Evolutionary conservation across 2,797 vertebrate genomes (phyloP), one percentile per base, ranked within the genome.

Genomic region (Pogoniulus pusillus): DNA sequence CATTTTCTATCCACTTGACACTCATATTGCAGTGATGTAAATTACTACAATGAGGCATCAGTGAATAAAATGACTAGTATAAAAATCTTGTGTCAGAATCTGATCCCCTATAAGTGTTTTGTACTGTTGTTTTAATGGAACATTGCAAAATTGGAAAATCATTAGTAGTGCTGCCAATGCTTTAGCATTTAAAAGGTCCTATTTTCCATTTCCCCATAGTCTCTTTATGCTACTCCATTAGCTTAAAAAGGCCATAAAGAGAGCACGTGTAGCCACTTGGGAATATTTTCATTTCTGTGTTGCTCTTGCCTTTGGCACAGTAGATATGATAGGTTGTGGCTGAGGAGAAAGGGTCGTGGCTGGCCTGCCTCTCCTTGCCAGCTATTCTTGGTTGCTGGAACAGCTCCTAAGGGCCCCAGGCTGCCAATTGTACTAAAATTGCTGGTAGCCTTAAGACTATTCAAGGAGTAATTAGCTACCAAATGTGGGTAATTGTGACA

Each of bases 321-420:
- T 4, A 60, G 89, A 12, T 85, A 10, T 20, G 89, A 79, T 91
- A 66, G 82, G 82, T 79, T 92, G 89, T 91, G 89, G 74, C 93
- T 94, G 93, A 94, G 91, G 85, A 93, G 95, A 82, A 87, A 91
- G 87, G 93, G 91, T 95, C 89, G 39, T 1, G 53, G 68, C 87
- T 94, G 87, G 82, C 77, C 70, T 2, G 2, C 71, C 82, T 90
- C 72, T 55, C 76, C 54, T 16, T 76, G 91, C 53, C 71, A 89
- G 92, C 91, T 94, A 94, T 95, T 95, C 92, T 89, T 70, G 87
- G 92, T 73, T 94, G 93, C 93, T 95, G 93, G 94, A 95, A 71
- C 85, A 92, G 89, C 87, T 96, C 89, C 94, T 95, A 66, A 77
- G 92, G 82, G 92, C 87, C 87, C 39, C 76, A 54, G 94, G 91